phyloP scores from a whole-genome alignment of 2,113 vertebrate species.

The Ammodytes marinus region DNA sequence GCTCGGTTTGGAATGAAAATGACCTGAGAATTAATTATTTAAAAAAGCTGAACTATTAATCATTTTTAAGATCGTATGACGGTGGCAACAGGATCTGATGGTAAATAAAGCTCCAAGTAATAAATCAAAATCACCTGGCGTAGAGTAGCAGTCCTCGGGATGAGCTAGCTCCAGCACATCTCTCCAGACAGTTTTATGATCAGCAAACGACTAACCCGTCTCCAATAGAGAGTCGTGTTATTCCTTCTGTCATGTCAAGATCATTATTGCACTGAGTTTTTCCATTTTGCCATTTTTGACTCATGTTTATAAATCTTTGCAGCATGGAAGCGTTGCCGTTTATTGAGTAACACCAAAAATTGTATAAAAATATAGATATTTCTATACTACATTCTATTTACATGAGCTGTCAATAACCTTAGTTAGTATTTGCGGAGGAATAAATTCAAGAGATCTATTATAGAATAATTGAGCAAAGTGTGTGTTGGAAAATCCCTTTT shows the following conservation, averaged over 20 bases:
- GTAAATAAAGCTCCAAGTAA: no score
- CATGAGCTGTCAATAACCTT: conserved; percentile 9
- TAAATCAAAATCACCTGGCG: no score
- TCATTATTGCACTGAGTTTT: background rate
- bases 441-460: no score
- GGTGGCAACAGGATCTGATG: no score
- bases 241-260: background rate
- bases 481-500: background rate
- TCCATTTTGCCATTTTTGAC: background rate
- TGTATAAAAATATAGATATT: conserved; percentile 27
- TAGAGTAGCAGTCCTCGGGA: no score
- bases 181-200: background rate
- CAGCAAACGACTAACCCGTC: background rate
- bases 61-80: no score
- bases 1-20: conserved; percentile 16
- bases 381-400: background rate
- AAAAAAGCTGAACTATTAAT: no score
- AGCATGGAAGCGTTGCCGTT: background rate
- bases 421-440: no score
- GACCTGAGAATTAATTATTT: no score
- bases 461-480: no score
- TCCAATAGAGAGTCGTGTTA: background rate
- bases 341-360: background rate
- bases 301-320: conserved; percentile 19
- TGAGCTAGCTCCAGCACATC: no score